These are phyloP conservation scores for Syritta pipiens DNA, from an alignment of 2,888 invertebrate genomes.

Conservation along the genomic window DNA sequence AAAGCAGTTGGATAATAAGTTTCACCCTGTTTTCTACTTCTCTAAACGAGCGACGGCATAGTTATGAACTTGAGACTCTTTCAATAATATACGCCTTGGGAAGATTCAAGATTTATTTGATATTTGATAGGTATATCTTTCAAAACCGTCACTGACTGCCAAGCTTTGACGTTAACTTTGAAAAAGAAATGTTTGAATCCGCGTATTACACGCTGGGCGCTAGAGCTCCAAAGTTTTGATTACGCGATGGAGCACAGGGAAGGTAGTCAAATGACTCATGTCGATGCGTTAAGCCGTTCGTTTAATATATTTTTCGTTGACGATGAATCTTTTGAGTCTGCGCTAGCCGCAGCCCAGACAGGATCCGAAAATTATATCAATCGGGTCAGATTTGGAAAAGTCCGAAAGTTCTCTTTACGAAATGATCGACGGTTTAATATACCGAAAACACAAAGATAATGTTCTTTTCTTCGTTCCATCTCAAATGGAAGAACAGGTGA, in stretches of 20 bases:
- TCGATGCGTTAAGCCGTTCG: conserved; percentile 72
- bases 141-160: no score
- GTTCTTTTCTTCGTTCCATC: no score
- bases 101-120: no score
- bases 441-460: no score
- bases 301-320: background rate
- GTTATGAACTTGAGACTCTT: no score
- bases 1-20: conserved; percentile 70
- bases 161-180: no score
- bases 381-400: background rate
- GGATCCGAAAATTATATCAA: background rate
- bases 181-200: conserved; percentile 59
- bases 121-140: no score
- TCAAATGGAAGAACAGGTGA: no score
- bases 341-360: background rate
- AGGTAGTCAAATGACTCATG: conserved; percentile 71
- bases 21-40: conserved; percentile 70
- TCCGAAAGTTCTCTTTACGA: background rate
- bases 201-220: conserved; percentile 68
- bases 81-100: no score
- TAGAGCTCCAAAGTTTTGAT: conserved; percentile 65
- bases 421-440: conserved; percentile 2
- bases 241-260: conserved; percentile 66
- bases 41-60: no score
- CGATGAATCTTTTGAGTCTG: background rate